Percentiles rank a stretch among this genome's conserved stretches.
Evolutionary conservation across 2,888 invertebrate species (phyloP).

Genomic region (Spisula solida): DNA sequence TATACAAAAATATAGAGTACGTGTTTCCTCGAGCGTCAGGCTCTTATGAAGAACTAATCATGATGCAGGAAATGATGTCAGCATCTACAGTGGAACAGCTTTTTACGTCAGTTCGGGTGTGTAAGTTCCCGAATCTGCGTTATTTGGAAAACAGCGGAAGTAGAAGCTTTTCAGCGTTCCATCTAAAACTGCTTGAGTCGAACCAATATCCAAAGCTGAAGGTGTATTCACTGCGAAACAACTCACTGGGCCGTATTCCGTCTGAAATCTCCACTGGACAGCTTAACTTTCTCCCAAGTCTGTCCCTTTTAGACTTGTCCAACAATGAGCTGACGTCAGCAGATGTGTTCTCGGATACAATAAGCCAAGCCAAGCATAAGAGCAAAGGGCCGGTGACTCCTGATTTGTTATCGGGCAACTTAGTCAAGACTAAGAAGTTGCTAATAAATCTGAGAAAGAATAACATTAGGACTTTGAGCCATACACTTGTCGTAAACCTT

Average conservation of each 20-base stretch:
- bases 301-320: constrained; percentile 60
- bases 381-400: constrained; percentile 47
- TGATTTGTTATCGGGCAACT: constrained; percentile 4
- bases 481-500: constrained; percentile 2
- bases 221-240: constrained; percentile 58
- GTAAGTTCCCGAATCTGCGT: constrained; percentile 57
- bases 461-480: constrained; percentile 21
- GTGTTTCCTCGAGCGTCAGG: constrained; percentile 42
- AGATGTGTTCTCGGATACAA: constrained; percentile 14
- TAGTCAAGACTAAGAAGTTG: constrained; percentile 19
- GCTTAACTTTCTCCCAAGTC: constrained; percentile 54
- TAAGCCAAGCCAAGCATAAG: too few relatives aligned
- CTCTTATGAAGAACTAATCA: constrained; percentile 27
- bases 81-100: constrained; percentile 42
- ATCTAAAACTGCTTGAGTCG: constrained; percentile 62
- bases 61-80: constrained; percentile 49
- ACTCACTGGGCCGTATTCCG: constrained; percentile 54
- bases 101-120: constrained; percentile 13
- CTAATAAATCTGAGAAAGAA: constrained; percentile 50
- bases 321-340: constrained; percentile 51
- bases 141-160: constrained; percentile 66
- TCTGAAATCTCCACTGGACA: constrained; percentile 53
- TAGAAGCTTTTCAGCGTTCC: constrained; percentile 51
- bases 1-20: constrained; percentile 54
- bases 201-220: constrained; percentile 58